Evolutionary conservation across 2,797 vertebrate genomes (phyloP), one percentile per base, ranked within the genome.

Genomic region (Lithobates sylvaticus): DNA sequence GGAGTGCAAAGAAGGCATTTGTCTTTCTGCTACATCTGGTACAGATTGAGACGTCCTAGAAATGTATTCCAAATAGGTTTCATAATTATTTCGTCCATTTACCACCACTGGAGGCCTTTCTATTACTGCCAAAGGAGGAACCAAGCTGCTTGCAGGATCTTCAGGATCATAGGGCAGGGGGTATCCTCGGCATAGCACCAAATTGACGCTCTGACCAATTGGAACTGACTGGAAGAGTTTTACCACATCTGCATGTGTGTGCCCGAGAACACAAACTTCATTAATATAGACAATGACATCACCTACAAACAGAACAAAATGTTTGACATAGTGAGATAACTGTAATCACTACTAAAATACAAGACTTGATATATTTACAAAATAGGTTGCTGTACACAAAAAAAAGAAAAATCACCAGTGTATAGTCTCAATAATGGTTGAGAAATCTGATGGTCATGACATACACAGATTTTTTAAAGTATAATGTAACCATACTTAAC

Each of bases 281-380:
- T 98, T 98, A 94, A 99, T 99, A 95, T 99, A 99, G 94, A 99
- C 98, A 88, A 99, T 97, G 91, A 99, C 98, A 90, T 99, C 98
- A 90, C 98, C 98, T 99, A 94, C 86, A 93, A 92, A 88, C 91
- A 92, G 89, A 93, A 91, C 91, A 89, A 91, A 85, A 88, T 90
- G 80, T 88, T 88, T 76, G 89, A 92, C 84, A 91, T 90, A 84
- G 88, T 93, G 89, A 94, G 90, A 92, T 82, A 91, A 90, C 83
- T 88, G 54, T 61, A 92, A 79, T 92, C 89, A 90, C 58, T 21
- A 6, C 2, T 87, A 77, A 85, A 76, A 78, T 42, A 83, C 58
- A 78, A 42, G 88, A 90, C 86, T 50, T 39, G 42, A 89, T 80
- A 86, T 34, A 65, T 84, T 88, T 78, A 89, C 85, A 72, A 91